These are phyloP conservation scores for Phrynocephalus guinanensis DNA, from an alignment of 2,797 vertebrate species.

Conservation along the genomic window DNA sequence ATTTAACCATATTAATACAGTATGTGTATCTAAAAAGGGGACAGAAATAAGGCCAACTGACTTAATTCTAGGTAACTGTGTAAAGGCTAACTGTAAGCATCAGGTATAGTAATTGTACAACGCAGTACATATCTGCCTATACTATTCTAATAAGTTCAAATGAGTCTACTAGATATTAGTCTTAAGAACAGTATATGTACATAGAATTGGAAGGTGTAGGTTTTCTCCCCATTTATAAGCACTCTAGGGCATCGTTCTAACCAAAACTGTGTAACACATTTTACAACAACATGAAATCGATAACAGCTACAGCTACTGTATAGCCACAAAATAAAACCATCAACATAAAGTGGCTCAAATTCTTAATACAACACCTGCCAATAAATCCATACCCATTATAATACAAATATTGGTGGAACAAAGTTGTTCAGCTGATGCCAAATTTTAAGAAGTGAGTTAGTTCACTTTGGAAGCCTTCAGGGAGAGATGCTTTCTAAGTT, in stretches of 20 bases:
- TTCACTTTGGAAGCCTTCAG: background rate
- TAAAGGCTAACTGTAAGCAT: background rate
- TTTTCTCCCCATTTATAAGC: background rate
- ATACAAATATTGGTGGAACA: constrained; percentile 1
- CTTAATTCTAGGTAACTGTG: background rate
- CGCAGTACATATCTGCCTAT: background rate
- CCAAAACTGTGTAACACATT: background rate
- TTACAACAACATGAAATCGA: constrained; percentile 20
- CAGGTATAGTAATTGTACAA: background rate
- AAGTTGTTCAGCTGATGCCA: background rate
- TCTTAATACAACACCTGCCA: background rate
- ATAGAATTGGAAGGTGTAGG: background rate
- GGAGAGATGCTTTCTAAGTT: background rate
- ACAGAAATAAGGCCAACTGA: background rate
- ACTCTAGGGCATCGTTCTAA: constrained; percentile 3
- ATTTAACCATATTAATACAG: too few relatives aligned
- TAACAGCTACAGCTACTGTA: background rate
- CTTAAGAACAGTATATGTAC: background rate
- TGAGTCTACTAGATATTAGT: background rate
- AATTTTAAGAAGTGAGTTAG: background rate
- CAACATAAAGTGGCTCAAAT: constrained; percentile 1
- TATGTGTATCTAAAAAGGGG: too few relatives aligned
- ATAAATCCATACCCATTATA: constrained; percentile 5
- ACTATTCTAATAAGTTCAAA: background rate
- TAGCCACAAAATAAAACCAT: constrained; percentile 16